Percentiles rank a stretch among this genome's conserved stretches.
Evolutionary conservation across 1,140 invertebrate species (phyloP).

Genomic region (Drosophila funebris): DNA sequence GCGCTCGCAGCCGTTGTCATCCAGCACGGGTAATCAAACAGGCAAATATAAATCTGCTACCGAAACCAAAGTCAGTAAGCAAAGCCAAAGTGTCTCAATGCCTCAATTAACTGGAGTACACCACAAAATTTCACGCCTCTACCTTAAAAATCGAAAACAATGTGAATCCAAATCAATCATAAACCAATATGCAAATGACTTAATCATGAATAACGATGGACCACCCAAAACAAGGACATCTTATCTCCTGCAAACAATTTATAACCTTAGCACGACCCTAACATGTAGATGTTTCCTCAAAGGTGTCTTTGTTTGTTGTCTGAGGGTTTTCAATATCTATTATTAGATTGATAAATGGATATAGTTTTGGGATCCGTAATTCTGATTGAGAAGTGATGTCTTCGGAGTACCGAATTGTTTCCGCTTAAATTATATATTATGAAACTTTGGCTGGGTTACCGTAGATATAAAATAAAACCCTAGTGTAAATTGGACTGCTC

Average conservation of each 20-base stretch:
- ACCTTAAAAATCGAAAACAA: constrained; percentile 39
- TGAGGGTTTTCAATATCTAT: too few species aligned
- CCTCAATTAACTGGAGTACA: constrained; percentile 76
- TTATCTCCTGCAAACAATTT: too few species aligned
- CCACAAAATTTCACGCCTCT: constrained; percentile 71
- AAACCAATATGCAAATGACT: constrained; percentile 7
- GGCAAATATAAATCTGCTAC: constrained; percentile 84
- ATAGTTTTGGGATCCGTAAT: too few species aligned
- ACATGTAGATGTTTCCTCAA: not conserved
- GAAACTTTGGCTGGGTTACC: not conserved
- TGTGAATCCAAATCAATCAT: constrained; percentile 34
- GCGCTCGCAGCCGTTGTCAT: constrained; percentile 67
- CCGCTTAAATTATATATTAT: not conserved
- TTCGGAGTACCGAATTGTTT: not conserved
- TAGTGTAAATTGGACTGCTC: not conserved
- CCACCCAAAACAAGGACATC: not conserved
- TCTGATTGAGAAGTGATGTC: too few species aligned
- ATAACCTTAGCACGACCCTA: not conserved
- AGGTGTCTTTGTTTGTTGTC: too few species aligned
- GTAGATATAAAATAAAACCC: too few species aligned
- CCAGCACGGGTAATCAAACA: constrained; percentile 83
- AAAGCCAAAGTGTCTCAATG: constrained; percentile 86
- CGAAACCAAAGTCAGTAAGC: constrained; percentile 97
- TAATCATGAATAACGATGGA: constrained; percentile 5
- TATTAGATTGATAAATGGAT: too few species aligned